A percentile compares a stretch with the other conserved stretches of the same genome.
Conservation (phyloP, 92 coral and sea anemone species). For the Zoanthus sociatus region DNA sequence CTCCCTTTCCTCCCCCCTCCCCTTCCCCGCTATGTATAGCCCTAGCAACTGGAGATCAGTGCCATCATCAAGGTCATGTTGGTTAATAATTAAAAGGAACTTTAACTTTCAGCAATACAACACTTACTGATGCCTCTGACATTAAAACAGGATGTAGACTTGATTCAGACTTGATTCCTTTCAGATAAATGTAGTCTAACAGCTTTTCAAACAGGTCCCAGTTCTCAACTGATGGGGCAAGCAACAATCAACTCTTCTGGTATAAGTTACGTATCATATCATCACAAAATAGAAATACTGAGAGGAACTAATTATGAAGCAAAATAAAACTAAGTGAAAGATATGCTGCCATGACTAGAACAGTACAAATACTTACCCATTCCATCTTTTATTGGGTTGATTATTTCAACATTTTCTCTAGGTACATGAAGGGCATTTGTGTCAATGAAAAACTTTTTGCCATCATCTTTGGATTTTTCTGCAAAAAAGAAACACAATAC, state of each 20-base stretch:
- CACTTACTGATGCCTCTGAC: conserved; percentile 99
- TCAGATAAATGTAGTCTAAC: conserved; percentile 86
- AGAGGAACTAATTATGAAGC: too few species aligned
- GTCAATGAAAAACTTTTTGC: conserved; percentile 82
- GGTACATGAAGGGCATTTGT: conserved; percentile 92
- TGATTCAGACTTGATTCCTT: conserved; percentile 92
- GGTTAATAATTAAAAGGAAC: background rate
- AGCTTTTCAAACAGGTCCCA: conserved; percentile 97
- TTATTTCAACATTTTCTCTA: conserved; percentile 88
- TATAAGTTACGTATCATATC: too few species aligned
- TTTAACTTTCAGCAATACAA: background rate
- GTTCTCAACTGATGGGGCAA: conserved; percentile 83
- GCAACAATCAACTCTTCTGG: background rate
- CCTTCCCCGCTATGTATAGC: too few species aligned
- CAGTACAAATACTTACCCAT: conserved; percentile 80
- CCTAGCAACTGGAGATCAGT: too few species aligned
- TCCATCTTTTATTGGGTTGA: conserved; percentile 95
- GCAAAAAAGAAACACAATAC: background rate
- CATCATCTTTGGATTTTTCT: conserved; percentile 72
- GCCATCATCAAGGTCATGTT: background rate
- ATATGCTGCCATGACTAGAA: too few species aligned
- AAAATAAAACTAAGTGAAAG: background rate
- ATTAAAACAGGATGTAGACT: conserved; percentile 91
- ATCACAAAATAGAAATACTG: too few species aligned
- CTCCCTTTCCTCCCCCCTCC: too few species aligned